A percentile compares a stretch with the other conserved stretches of the same genome.
phyloP scores from a whole-genome alignment of 2,797 vertebrate genomes.

The Euphonia xanthogaster region DNA sequence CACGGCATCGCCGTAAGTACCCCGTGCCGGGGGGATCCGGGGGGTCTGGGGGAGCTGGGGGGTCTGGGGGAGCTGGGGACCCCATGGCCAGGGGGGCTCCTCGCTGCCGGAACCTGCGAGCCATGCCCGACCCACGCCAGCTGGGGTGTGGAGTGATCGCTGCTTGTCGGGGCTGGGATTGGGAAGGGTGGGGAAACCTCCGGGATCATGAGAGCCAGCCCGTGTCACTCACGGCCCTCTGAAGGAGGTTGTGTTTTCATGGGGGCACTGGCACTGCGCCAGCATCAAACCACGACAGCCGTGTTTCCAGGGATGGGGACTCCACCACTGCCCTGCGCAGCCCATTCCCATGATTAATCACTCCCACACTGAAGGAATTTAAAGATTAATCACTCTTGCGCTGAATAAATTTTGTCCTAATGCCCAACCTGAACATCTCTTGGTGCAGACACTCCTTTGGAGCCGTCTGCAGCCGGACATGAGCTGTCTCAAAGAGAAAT shows the following conservation, averaged over 20 bases:
- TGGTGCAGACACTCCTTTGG: background rate
- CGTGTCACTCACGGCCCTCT: fast-evolving
- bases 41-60: background rate
- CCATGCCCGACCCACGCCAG: background rate
- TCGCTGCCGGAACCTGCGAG: background rate
- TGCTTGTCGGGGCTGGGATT: fast-evolving
- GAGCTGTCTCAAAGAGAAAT: fast-evolving
- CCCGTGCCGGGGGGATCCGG: background rate
- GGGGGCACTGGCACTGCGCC: too few species aligned
- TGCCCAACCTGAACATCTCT: background rate
- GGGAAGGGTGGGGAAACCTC: background rate
- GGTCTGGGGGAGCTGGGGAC: fast-evolving
- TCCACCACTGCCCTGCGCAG: background rate
- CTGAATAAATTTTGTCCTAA: background rate
- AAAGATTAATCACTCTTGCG: background rate
- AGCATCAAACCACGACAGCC: too few species aligned
- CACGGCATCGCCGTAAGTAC: constrained; percentile 95
- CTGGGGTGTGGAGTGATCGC: fast-evolving
- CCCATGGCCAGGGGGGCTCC: fast-evolving
- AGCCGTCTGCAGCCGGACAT: background rate
- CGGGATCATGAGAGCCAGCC: too few species aligned
- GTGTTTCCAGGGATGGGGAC: fast-evolving
- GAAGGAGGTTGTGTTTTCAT: background rate
- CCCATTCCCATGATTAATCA: too few species aligned
- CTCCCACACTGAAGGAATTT: background rate